Conservation (phyloP, 2,113 vertebrate genomes). For the Nanger granti region DNA sequence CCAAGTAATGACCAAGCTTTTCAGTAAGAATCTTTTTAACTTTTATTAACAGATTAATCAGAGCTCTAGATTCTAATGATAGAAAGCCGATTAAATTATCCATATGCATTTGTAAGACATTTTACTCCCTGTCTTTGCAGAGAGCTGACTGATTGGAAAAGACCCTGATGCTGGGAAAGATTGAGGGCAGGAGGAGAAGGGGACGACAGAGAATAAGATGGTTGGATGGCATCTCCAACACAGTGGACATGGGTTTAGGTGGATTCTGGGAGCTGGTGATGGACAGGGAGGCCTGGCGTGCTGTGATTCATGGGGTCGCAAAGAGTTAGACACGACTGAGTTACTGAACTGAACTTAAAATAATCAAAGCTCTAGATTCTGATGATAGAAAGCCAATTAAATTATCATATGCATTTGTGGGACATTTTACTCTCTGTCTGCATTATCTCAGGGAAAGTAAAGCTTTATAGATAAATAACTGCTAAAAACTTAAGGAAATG, state of each 20-base stretch:
- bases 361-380: neutral
- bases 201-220: neutral
- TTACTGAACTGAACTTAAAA: neutral
- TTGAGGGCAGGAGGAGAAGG: neutral
- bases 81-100: neutral
- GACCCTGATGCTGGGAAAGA: neutral
- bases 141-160: neutral
- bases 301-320: neutral
- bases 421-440: neutral
- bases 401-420: neutral
- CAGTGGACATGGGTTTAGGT: neutral
- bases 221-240: neutral
- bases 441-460: neutral
- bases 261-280: neutral
- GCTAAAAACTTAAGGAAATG: neutral
- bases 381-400: neutral
- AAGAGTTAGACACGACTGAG: accelerated
- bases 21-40: neutral
- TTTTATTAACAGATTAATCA: neutral
- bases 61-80: neutral
- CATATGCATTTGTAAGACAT: neutral
- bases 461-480: neutral
- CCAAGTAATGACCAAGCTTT: neutral
- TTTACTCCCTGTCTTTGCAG: neutral
- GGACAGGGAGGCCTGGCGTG: neutral